phyloP scores from a whole-genome alignment of 2,888 invertebrate genomes.

The Callyntrura sp. region DNA sequence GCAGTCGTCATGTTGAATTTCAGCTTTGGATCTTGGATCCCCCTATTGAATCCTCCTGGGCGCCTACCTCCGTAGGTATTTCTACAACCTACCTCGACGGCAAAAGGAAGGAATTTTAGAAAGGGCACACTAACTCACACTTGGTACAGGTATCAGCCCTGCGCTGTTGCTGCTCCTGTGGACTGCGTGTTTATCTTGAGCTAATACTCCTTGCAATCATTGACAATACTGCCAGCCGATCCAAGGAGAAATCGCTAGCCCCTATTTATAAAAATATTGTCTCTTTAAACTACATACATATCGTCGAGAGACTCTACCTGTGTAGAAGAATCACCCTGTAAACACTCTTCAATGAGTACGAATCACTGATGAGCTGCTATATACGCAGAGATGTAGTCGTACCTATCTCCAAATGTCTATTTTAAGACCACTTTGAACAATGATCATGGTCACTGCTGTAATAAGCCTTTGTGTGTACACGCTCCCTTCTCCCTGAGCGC shows the following conservation, averaged over 20 bases:
- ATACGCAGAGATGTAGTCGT: slow-evolving; percentile 1
- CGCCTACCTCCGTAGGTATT: slow-evolving; percentile 2
- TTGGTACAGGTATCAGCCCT: background rate
- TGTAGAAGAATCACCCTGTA: too few relatives aligned
- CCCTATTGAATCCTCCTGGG: slow-evolving; percentile 39
- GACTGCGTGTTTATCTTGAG: slow-evolving; percentile 25
- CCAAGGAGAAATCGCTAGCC: slow-evolving; percentile 71
- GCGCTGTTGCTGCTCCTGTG: background rate
- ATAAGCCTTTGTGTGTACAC: slow-evolving; percentile 13
- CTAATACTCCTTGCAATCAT: slow-evolving; percentile 58
- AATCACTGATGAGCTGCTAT: background rate
- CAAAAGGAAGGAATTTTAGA: slow-evolving; percentile 68
- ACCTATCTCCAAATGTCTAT: slow-evolving; percentile 54
- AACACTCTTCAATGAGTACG: background rate
- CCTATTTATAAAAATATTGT: slow-evolving; percentile 45
- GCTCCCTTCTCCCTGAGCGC: slow-evolving; percentile 40
- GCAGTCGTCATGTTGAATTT: slow-evolving; percentile 40
- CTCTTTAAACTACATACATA: too few relatives aligned
- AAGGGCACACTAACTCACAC: slow-evolving; percentile 60
- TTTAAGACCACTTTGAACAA: slow-evolving; percentile 61
- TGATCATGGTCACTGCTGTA: slow-evolving; percentile 53
- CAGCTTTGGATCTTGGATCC: slow-evolving; percentile 37
- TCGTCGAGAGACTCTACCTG: too few relatives aligned
- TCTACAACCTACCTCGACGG: background rate
- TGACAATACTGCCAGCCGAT: slow-evolving; percentile 59